These are phyloP conservation scores for Arvicanthis niloticus DNA, from an alignment of 2,113 vertebrate species.

Conservation along the genomic window DNA sequence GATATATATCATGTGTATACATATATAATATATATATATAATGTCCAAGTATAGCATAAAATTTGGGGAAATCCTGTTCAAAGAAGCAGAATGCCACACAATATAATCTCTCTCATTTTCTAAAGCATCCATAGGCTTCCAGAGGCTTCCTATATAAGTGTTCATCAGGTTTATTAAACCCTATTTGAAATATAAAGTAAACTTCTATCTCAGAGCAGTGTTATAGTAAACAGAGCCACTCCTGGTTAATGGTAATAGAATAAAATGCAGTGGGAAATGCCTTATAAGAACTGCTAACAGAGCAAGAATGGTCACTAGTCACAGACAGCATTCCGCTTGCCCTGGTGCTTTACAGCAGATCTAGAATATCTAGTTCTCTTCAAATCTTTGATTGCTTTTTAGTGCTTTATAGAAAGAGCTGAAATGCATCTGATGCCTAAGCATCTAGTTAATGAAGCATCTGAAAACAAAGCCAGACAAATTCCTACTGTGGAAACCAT, in stretches of 20 bases:
- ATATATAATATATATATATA: not conserved
- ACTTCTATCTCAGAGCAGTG: conserved; percentile 38
- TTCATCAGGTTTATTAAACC: conserved; percentile 17
- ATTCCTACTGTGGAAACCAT: conserved; percentile 12
- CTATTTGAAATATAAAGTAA: conserved; percentile 23
- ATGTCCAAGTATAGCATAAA: conserved; percentile 22
- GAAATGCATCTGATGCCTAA: conserved; percentile 31
- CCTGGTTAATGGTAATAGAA: not conserved
- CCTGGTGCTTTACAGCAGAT: not conserved
- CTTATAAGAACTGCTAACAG: not conserved
- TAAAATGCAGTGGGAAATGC: not conserved
- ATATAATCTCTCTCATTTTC: not conserved
- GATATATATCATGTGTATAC: not conserved
- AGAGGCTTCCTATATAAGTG: not conserved
- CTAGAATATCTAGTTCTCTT: not conserved
- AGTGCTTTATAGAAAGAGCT: not conserved
- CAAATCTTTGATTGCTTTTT: conserved; percentile 6
- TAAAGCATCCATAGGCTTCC: not conserved
- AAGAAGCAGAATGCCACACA: not conserved
- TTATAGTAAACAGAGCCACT: conserved; percentile 10
- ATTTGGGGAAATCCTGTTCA: not conserved
- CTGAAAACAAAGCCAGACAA: conserved; percentile 45
- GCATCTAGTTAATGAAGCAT: conserved; percentile 31
- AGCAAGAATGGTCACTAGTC: not conserved
- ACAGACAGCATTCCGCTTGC: not conserved